Conservation (phyloP, 2,888 invertebrate genomes). For the Gastrophysa polygoni region DNA sequence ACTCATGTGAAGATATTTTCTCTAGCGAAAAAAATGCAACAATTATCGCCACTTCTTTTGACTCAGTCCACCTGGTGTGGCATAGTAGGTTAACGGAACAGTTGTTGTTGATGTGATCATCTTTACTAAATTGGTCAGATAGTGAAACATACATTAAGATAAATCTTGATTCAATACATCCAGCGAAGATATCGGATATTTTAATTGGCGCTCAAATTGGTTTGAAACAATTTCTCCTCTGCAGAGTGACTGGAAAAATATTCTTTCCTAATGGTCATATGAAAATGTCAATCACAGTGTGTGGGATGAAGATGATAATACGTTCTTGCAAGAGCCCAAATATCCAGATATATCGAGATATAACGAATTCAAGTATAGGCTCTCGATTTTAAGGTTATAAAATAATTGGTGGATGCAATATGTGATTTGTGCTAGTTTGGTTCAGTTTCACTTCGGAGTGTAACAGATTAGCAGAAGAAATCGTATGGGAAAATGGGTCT, state of each 20-base stretch:
- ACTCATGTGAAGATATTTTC: not conserved
- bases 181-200: conserved; percentile 5
- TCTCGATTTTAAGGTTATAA: conserved; percentile 6
- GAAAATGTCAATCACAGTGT: no score
- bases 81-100: conserved; percentile 34
- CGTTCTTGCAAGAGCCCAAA: no score
- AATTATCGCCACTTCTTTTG: conserved; percentile 7
- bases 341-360: no score
- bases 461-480: conserved; percentile 11
- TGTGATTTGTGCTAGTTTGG: conserved; percentile 18
- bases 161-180: conserved; percentile 1
- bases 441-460: conserved; percentile 10
- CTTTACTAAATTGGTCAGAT: conserved; percentile 19
- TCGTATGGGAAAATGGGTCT: conserved; percentile 14
- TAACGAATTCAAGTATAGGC: not conserved
- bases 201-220: not conserved
- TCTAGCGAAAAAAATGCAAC: conserved; percentile 1
- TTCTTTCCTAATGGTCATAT: not conserved
- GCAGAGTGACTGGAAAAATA: not conserved
- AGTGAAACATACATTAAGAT: conserved; percentile 15
- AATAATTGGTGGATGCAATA: conserved; percentile 16
- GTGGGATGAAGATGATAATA: no score
- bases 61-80: conserved; percentile 10
- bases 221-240: not conserved
- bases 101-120: conserved; percentile 22